These are phyloP conservation scores for Zoanthus gigantus DNA, from an alignment of 92 coral and sea anemone genomes.

Conservation along the genomic window DNA sequence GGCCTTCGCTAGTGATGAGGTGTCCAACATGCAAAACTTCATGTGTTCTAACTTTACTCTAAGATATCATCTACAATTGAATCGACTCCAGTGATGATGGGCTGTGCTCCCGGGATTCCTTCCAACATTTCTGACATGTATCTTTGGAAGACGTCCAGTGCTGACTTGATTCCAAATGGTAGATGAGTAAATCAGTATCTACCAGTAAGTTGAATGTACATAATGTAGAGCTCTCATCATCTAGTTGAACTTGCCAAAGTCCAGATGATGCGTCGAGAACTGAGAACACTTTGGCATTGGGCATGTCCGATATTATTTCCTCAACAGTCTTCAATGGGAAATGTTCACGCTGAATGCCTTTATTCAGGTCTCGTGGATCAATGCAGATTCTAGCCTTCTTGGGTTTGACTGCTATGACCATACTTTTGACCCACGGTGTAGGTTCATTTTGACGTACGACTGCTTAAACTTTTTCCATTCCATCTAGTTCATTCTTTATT, in stretches of 20 bases:
- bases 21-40: constrained; percentile 37
- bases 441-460: constrained; percentile 10
- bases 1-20: constrained; percentile 23
- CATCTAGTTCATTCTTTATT: constrained; percentile 29
- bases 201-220: constrained; percentile 6
- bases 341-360: constrained; percentile 19
- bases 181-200: constrained; percentile 24
- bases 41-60: constrained; percentile 18
- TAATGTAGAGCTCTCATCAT: constrained; percentile 2
- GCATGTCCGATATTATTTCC: constrained; percentile 50
- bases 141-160: constrained; percentile 7
- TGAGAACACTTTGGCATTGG: constrained; percentile 42
- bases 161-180: constrained; percentile 32
- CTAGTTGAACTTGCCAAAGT: constrained; percentile 32
- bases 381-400: constrained; percentile 12
- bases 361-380: constrained; percentile 36
- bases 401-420: background rate
- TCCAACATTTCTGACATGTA: constrained; percentile 28
- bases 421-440: constrained; percentile 39
- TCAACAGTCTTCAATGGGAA: constrained; percentile 43
- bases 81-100: constrained; percentile 1
- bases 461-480: background rate
- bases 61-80: constrained; percentile 30
- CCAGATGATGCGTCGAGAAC: constrained; percentile 44
- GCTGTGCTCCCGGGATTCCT: constrained; percentile 25